Evolutionary conservation across 2,797 vertebrate genomes (phyloP).

Genomic region (Anas acuta): DNA sequence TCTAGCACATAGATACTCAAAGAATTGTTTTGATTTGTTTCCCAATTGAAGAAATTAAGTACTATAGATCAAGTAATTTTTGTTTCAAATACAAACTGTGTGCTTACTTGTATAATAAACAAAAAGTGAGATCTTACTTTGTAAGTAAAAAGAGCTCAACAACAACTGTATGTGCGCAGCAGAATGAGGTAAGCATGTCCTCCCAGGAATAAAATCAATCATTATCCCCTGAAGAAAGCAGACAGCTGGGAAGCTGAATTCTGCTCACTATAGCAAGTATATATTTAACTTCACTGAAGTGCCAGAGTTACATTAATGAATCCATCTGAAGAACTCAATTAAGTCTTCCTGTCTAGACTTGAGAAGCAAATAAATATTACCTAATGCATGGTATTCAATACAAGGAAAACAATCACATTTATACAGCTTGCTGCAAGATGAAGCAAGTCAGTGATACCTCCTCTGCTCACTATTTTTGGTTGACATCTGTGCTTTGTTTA

Average conservation of each 20-base stretch:
- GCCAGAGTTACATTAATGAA: neutral
- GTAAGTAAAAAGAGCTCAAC: neutral
- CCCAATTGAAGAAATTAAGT: neutral
- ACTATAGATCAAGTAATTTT: neutral
- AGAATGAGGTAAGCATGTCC: neutral
- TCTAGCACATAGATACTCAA: neutral
- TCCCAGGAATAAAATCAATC: neutral
- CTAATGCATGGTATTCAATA: neutral
- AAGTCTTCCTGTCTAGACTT: constrained; percentile 49
- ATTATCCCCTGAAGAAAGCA: neutral
- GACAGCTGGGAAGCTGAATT: constrained; percentile 7
- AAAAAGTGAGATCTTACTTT: neutral
- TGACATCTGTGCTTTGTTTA: neutral
- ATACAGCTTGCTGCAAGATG: neutral
- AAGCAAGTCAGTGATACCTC: neutral
- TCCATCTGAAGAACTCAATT: neutral
- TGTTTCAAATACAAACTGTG: neutral
- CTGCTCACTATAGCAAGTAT: neutral
- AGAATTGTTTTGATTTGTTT: neutral
- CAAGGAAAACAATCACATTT: neutral
- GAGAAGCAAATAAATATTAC: constrained; percentile 45
- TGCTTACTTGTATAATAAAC: neutral
- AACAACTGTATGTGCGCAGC: neutral
- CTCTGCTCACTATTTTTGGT: neutral
- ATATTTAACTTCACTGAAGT: constrained; percentile 13